Evolutionary conservation across 2,113 vertebrate species (phyloP), one percentile per base, ranked within the genome.

Genomic region (Piprites chloris): DNA sequence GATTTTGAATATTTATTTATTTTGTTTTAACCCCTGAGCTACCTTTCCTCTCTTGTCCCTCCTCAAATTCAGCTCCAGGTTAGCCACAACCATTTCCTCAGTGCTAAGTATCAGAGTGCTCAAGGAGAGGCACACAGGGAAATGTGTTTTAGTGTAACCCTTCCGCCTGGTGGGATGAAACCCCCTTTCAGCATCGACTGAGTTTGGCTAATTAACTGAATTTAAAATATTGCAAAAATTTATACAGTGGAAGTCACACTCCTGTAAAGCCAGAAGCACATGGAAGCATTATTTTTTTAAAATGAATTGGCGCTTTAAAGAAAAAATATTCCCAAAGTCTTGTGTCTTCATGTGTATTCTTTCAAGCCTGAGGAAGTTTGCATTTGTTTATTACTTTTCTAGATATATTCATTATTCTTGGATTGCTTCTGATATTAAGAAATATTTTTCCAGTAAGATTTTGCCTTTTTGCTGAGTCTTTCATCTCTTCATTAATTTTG

Each of bases 401-500:
- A 35, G n/a, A 81, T 74, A 16, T 33, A 59, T 12, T 79, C 1
- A 39, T 79, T 89, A 47, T 66, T 92, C 41, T 61, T 79, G 20
- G 88, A 75, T 81, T 33, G 24, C 8, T 93, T 95, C 78, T 81
- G 37, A 81, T 92, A 94, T 56, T 63, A 81, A 78, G 85, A 86
- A 84, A n/a, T 83, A 56, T 16, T 84, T 89, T 97, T 90, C 62
- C 37, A 63, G 46, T 75, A 75, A 92, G 33, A 56, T 82, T 82
- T 96, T 95, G 15, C 44, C 33, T 67, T 59, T 89, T 50, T 86
- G 28, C 24, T 81, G 47, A 46, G 77, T 89, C 89, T 95, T 89
- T 95, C 80, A 69, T 55, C 62, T 87, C 74, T 91, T 91, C 73
- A 58, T 95, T 87, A 69, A 63, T 85, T 90, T 62, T 47, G 53